Base-by-base conservation (phyloP, 2,888 invertebrate species). In the Drosophila diplacantha region DNA sequence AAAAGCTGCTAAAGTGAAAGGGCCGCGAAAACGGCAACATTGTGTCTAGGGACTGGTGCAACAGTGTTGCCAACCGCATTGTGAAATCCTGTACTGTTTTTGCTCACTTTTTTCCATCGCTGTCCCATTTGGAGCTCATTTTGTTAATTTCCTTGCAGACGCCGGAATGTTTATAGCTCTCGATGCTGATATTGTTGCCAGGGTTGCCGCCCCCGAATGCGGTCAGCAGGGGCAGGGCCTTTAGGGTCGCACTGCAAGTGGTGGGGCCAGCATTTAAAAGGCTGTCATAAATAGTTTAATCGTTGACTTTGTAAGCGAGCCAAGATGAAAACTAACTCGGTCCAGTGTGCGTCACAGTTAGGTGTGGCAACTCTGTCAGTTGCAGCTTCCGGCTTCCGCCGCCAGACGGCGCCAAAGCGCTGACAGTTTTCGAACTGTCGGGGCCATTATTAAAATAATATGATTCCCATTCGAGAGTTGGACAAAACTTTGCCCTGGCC, bases 251-350 rank as follows among this genome's bases (percentile, higher is more conserved):
- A 32, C 56, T 39, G 18, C 22, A 55, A 32, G 56, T 53, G 54
- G 38, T 32, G 22, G 11, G n/a, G 14, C 31, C 31, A 5, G 6
- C 58, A 46, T 59, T 59, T 59, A 34, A 39, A 81, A 77, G 73
- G 75, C 75, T 78, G 75, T 72, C 83, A 79, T 79, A 79, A 79
- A 79, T 79, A 83, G 83, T 79, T 83, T 79, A 79, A 79, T 83
- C 83, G 78, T 68, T 69, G 78, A 75, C 79, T 75, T 78, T 83
- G 79, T 79, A 80, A 67, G 64, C 14, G 16, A 35, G 16, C 29
- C 7, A 38, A 8, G 6, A 16, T 9, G 18, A 53, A 18, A 46
- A 20, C 41, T 41, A 32, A 20, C 31, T 47, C 14, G 6, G 29
- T 29, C 12, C 46, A 6, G 3, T 18, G 16, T 47, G 53, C 26